Conservation (phyloP, 2,888 invertebrate species). For the Megastigmus dorsalis region DNA sequence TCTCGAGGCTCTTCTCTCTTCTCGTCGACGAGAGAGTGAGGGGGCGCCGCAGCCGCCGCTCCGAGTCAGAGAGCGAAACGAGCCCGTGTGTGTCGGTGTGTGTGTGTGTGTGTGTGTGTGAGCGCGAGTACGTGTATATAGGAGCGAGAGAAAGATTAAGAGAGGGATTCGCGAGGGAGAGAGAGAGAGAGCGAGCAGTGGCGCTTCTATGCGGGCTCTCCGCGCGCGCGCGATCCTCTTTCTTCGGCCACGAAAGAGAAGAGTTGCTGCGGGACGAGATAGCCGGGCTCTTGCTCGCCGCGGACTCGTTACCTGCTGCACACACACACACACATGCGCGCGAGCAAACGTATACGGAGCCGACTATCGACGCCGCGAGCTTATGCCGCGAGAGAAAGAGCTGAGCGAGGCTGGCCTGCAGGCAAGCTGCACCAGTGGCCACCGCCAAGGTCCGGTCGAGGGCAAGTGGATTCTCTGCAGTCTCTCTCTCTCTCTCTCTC, state of each 20-base stretch:
- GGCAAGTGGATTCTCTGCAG: too few species aligned
- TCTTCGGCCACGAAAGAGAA: neutral
- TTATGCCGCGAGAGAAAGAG: conserved; percentile 10
- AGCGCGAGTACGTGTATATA: too few species aligned
- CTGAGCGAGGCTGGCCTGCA: too few species aligned
- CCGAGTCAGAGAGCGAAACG: neutral
- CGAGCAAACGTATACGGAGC: too few species aligned
- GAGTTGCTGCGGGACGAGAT: conserved; percentile 1
- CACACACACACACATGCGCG: too few species aligned
- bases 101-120: too few species aligned
- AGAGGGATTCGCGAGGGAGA: neutral
- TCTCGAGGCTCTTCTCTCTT: conserved; percentile 35
- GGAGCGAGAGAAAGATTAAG: neutral
- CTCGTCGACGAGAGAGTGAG: neutral
- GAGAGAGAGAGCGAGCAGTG: conserved; percentile 15
- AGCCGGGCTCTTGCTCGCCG: conserved; percentile 15
- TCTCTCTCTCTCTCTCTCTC: too few species aligned
- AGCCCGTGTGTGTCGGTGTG: neutral
- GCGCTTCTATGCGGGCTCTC: conserved; percentile 42
- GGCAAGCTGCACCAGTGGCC: neutral
- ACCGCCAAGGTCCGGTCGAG: conserved; percentile 39
- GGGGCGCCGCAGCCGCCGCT: neutral
- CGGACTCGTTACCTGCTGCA: conserved; percentile 31
- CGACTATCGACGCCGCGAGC: too few species aligned
- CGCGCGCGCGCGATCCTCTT: too few species aligned